Evolutionary conservation across 2,888 invertebrate species (phyloP), one percentile per base, ranked within the genome.

Genomic region (Tholera decimalis): DNA sequence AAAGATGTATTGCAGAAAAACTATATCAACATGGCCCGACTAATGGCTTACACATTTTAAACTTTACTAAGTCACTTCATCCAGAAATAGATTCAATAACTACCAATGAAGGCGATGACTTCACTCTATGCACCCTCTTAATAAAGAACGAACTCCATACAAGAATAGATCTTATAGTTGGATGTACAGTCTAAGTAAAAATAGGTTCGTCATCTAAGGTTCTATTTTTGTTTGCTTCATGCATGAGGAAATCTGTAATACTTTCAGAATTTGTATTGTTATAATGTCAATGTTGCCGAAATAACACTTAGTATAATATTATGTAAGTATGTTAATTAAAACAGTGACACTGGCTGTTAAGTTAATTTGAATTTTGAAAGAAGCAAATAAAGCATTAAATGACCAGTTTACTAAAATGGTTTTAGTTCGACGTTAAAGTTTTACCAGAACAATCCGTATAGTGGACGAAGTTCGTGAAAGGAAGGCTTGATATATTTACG

Each of bases 111-210:
- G 26, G 22, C 50, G 35, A 39, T 74, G 63, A 76, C 46, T 61
- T 68, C 50, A 57, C 53, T 43, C 22, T 22, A 22, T n/a, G 39
- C 46, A 50, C 28, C 54, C 73, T 44, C 49, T 18, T 44, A 59
- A 26, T 50, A 47, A 62, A 39, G 39, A 43, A 22, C 41, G 18
- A 47, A 41, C 24, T 41, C 49, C 13, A 11, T 20, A 33, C 60
- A 28, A 57, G 54, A 76, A 66, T 67, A 70, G 67, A 57, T 60
- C 44, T 58, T 41, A 35, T n/a, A 30, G 50, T 56, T 22, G 6
- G 5, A 28, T 6, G 46, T 47, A 15, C 44, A 24, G n/a, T 11
- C 6, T 18, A 13, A 33, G 50, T 28, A 6, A 28, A 47, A 47
- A 47, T 47, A 28, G 46, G 18, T 18, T 47, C 28, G 46, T 47